Base-by-base conservation (phyloP, 2,113 vertebrate genomes). In the Atlantisia rogersi region DNA sequence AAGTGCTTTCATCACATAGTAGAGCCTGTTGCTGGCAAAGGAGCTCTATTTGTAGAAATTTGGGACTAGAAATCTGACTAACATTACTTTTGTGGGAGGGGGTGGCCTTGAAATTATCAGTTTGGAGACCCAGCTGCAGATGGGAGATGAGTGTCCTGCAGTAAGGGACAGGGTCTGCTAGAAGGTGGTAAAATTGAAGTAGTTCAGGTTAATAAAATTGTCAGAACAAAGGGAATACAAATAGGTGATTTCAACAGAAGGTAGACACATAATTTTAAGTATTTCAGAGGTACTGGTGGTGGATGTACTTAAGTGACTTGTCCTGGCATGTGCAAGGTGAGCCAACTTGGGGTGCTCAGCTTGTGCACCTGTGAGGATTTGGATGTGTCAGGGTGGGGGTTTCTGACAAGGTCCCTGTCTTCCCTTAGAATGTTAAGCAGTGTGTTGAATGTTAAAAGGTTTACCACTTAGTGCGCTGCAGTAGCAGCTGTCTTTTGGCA, bases 21-120 rank as follows among this genome's bases (percentile, higher is more conserved):
- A 82, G 50, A 71, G 39, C 42, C 28, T 50, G 32, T 69, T 52
- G 50, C 29, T 77, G n/a, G 44, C 50, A 40, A 58, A 64, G 63
- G 50, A 64, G 44, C 42, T 81, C 59, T 35, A 40, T 11, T 20
- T 39, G 44, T 60, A 12, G 60, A 32, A 55, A 46, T 2, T 2
- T 2, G 19, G 52, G 58, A 50, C 13, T 35, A 6, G 40, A 78
- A 78, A 71, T 48, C 52, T 55, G 65, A n/a, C 59, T 55, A 59
- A n/a, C 0, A 1, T 31, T 28, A 31, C 10, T 2, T 21, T 59
- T 53, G 24, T 0, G 1, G 39, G 9, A 10, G n/a, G 14, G 0
- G 39, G 9, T 12, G 39, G 29, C 32, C 15, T 32, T 55, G 39
- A 48, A 78, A 42, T 48, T 6, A 28, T 26, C 0, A 0, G 2